These are phyloP conservation scores for Rotaria sp. DNA, from an alignment of 2,888 invertebrate genomes.

Conservation along the genomic window DNA sequence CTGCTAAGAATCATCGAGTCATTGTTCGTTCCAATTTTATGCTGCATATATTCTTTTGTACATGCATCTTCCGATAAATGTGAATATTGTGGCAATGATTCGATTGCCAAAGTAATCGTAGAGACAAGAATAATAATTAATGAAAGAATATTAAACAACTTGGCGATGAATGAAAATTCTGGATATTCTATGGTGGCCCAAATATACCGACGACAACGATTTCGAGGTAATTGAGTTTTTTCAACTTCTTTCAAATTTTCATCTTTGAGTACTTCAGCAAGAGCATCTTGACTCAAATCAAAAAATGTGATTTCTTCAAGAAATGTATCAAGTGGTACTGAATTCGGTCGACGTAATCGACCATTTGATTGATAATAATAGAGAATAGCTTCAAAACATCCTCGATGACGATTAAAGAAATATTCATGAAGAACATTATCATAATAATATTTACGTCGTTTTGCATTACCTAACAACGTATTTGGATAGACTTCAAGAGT, in stretches of 20 bases:
- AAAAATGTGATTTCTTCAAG: slow-evolving; percentile 56
- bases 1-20: neutral
- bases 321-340: slow-evolving; percentile 57
- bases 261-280: neutral
- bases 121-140: slow-evolving; percentile 56
- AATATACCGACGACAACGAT: slow-evolving; percentile 46
- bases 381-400: slow-evolving; percentile 52
- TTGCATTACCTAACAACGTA: slow-evolving; percentile 50
- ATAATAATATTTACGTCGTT: slow-evolving; percentile 48
- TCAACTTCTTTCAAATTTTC: slow-evolving; percentile 55
- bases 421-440: slow-evolving; percentile 48
- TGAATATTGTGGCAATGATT: slow-evolving; percentile 55
- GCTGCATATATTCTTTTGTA: too few species aligned
- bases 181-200: slow-evolving; percentile 57
- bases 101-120: slow-evolving; percentile 57
- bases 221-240: slow-evolving; percentile 48
- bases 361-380: slow-evolving; percentile 56
- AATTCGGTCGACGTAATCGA: slow-evolving; percentile 54
- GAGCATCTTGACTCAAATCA: slow-evolving; percentile 52
- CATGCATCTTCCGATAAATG: too few species aligned
- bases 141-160: slow-evolving; percentile 54
- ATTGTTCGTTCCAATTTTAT: too few species aligned
- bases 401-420: slow-evolving; percentile 52
- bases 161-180: slow-evolving; percentile 53
- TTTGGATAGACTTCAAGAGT: slow-evolving; percentile 50